Evolutionary conservation across 2,888 invertebrate genomes (phyloP), one percentile per base, ranked within the genome.

Genomic region (Cerceris rybyensis): DNA sequence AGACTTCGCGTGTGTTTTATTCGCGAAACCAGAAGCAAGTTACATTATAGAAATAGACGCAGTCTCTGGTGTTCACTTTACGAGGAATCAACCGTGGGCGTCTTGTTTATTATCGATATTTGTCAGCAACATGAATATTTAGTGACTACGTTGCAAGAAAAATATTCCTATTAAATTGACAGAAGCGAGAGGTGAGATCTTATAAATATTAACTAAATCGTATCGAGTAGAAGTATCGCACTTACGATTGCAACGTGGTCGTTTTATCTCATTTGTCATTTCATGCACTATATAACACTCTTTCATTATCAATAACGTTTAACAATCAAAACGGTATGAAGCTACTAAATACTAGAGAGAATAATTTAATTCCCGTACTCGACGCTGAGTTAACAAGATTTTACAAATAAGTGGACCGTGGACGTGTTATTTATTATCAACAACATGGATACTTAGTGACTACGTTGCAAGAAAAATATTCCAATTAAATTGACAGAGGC

Each of bases 21-120:
- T 58, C 2, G 43, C 39, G 41, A 13, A 57, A 28, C 13, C 52
- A 43, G 54, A 42, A 49, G 66, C 52, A 64, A 42, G 65, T 73
- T 83, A 81, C 83, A 75, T 80, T 78, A 78, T 70, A 57, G 58
- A 79, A 71, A 77, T 78, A 78, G 76, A 81, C 60, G 72, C 59
- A 61, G 55, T 46, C 43, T 14, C 42, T 58, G 57, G 66, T 57
- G 57, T 64, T 59, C 39, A 67, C 85, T 90, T 90, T 90, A 90
- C 89, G 89, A 89, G 85, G 83, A 86, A 88, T 85, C 82, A 77
- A 77, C 82, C 83, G 85, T 87, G 82, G 84, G 81, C 85, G 85
- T 75, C 80, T 87, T 88, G 81, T 90, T 90, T 90, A 89, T 85
- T 83, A 85, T 74, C 85, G 80, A 89, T 88, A 86, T 88, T 89